Base-by-base conservation (phyloP, 2,888 invertebrate genomes). In the Eristalis intricaria region DNA sequence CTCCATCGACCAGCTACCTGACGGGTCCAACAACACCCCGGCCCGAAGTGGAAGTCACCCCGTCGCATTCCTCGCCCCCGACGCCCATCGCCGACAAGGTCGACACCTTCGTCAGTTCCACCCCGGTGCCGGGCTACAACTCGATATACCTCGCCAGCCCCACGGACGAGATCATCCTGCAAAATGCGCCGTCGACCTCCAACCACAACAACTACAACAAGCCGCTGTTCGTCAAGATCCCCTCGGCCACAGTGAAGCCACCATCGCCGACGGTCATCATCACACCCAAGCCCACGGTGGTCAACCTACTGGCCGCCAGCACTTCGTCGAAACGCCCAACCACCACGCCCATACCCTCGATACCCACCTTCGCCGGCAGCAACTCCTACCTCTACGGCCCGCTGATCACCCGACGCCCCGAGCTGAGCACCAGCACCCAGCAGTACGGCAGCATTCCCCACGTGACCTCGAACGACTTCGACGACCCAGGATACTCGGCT, bases 201-300 rank as follows among this genome's bases (percentile, higher is more conserved):
- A 81, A 77, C 13, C 89, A 89, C 22, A 84, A 89, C 70, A 89
- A 90, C 56, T 90, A 91, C 79, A 89, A 90, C 66, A 93, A 92
- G 38, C 92, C 92, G 0, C 89, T 90, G 0, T 92, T 93, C 66
- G 91, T 92, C n/a, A 92, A 93, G 84, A 90, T 92, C 15, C 88
- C 82, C 0, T 90, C 89, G 8, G 89, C 90, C 13, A 94, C 94
- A 10, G 94, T 95, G 38, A 93, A 93, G 73, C 95, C 95, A 68
- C 95, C 95, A 11, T 94, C 94, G 0, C 95, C 96, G 1, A 95
- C 96, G 0, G 94, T 96, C 7, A 93, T 95, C 4, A 96, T 96
- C 13, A 96, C 96, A 3, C 96, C 96, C 3, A 96, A 96, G 91
- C 96, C 96, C 1, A 94, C 94, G 0, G 90, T 90, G 0, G 89